Evolutionary conservation across 2,113 vertebrate genomes (phyloP).

Genomic region (Ellobius talpinus): DNA sequence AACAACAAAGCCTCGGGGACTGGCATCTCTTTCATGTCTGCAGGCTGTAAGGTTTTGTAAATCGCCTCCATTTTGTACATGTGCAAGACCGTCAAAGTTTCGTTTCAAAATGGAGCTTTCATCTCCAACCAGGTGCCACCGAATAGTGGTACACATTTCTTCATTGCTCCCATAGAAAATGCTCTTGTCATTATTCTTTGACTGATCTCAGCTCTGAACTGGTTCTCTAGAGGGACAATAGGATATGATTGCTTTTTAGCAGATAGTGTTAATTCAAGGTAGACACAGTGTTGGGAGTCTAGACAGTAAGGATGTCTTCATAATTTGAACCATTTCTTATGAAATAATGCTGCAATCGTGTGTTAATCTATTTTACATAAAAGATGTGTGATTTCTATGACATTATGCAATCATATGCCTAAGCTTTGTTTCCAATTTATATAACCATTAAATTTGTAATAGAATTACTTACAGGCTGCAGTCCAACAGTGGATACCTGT

Average conservation of each 20-base stretch:
- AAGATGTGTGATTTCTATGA: not conserved
- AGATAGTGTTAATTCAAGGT: not conserved
- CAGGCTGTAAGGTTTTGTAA: slow-evolving; percentile 60
- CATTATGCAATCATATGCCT: not conserved
- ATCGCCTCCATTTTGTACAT: slow-evolving; percentile 65
- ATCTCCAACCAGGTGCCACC: slow-evolving; percentile 47
- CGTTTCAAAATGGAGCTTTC: slow-evolving; percentile 68
- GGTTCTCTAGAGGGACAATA: slow-evolving; percentile 27
- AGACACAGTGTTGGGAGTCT: not conserved
- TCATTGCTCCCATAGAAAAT: not conserved
- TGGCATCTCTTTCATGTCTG: slow-evolving; percentile 65
- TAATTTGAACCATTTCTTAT: not conserved
- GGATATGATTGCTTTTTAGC: slow-evolving; percentile 40
- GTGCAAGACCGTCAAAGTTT: slow-evolving; percentile 43
- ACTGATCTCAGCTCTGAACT: slow-evolving; percentile 46
- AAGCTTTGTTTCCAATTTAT: not conserved
- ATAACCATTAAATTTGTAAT: too few species aligned
- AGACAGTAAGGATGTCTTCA: not conserved
- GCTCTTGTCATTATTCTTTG: slow-evolving; percentile 61
- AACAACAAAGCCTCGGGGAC: slow-evolving; percentile 59
- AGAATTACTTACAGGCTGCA: too few species aligned
- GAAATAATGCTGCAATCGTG: not conserved
- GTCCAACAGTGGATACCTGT: too few species aligned
- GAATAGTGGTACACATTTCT: slow-evolving; percentile 34
- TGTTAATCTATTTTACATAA: not conserved